A percentile compares a stretch with the other conserved stretches of the same genome.
phyloP scores from a whole-genome alignment of 2,888 invertebrate species.

The Lapara coniferarum region DNA sequence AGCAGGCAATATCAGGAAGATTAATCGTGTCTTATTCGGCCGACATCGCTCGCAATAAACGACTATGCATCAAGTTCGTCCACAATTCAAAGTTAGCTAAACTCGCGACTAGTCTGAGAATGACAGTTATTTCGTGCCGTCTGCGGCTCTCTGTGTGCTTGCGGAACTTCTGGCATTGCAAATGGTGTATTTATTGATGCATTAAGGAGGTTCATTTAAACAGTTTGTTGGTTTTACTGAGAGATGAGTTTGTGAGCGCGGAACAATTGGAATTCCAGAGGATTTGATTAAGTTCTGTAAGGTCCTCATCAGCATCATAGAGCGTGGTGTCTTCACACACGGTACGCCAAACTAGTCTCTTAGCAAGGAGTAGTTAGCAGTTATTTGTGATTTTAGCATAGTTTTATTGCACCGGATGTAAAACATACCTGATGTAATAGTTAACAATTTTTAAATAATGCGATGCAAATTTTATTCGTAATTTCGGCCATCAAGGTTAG shows the following conservation, averaged over 20 bases:
- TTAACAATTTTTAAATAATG: neutral
- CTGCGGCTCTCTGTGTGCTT: neutral
- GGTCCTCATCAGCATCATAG: too few species aligned
- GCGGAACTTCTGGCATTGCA: neutral
- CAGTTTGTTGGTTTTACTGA: neutral
- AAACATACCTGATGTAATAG: neutral
- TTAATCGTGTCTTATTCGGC: conserved; percentile 1
- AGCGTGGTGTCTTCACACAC: too few species aligned
- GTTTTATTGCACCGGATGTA: too few species aligned
- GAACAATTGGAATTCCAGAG: too few species aligned
- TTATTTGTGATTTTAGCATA: too few species aligned
- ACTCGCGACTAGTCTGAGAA: conserved; percentile 17
- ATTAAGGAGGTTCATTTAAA: neutral
- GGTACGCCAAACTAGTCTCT: too few species aligned
- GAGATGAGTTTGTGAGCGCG: too few species aligned
- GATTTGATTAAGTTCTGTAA: too few species aligned
- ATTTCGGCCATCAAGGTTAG: conserved; percentile 5
- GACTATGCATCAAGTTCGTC: conserved; percentile 19
- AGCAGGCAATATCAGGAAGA: neutral
- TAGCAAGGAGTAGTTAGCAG: too few species aligned
- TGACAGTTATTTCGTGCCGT: conserved; percentile 19
- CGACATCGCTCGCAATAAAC: conserved; percentile 19
- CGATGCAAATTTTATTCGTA: conserved; percentile 3
- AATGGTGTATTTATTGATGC: conserved; percentile 2
- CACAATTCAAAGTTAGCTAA: conserved; percentile 17